phyloP scores from a whole-genome alignment of 2,888 invertebrate species.

The Eupithecia dodoneata region DNA sequence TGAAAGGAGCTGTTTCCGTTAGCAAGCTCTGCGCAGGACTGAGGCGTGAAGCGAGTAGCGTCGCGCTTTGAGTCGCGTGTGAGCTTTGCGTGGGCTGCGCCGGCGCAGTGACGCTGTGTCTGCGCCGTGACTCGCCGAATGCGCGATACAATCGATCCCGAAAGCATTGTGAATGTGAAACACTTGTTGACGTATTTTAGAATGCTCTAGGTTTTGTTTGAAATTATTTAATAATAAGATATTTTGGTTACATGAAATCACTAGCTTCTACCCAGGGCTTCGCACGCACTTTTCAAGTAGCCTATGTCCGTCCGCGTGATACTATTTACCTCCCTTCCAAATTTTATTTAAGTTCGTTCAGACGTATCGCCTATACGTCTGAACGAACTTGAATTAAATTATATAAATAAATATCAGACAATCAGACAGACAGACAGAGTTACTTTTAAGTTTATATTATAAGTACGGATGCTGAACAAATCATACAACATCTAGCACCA shows the following conservation, averaged over 20 bases:
- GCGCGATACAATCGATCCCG: constrained; percentile 37
- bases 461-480: neutral
- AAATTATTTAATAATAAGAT: neutral
- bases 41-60: constrained; percentile 57
- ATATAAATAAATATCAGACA: too few relatives aligned
- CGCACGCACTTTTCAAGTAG: neutral
- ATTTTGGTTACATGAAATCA: neutral
- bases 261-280: too few relatives aligned
- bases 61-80: constrained; percentile 63
- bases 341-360: too few relatives aligned
- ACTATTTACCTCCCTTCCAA: too few relatives aligned
- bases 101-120: constrained; percentile 54
- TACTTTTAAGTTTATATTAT: too few relatives aligned
- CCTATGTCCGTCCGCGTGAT: too few relatives aligned
- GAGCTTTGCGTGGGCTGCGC: constrained; percentile 73
- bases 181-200: neutral
- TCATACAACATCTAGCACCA: neutral
- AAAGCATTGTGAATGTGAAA: constrained; percentile 34
- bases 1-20: constrained; percentile 62
- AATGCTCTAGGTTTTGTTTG: neutral
- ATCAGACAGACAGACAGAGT: too few relatives aligned
- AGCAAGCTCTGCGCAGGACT: constrained; percentile 74
- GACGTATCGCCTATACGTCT: too few relatives aligned
- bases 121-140: constrained; percentile 64
- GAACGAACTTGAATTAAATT: too few relatives aligned